Evolutionary conservation across 2,888 invertebrate genomes (phyloP).

Genomic region (Argynnis bischoffii): DNA sequence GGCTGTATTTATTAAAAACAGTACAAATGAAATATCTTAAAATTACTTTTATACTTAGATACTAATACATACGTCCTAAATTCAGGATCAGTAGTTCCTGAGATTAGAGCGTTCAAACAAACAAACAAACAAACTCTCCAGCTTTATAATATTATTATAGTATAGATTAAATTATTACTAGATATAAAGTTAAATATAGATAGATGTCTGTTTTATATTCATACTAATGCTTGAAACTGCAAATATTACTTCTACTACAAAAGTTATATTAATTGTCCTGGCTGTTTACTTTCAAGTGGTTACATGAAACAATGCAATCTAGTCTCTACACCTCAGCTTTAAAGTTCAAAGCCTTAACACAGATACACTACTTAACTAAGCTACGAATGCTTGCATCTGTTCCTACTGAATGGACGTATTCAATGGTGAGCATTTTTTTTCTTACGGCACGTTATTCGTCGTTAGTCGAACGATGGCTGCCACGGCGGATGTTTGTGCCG

Average conservation of each 20-base stretch:
- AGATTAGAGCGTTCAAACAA: too few relatives aligned
- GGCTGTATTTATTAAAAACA: too few relatives aligned
- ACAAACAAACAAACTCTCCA: too few relatives aligned
- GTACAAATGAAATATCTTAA: too few relatives aligned
- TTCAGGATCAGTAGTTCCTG: too few relatives aligned
- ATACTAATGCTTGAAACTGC: slow-evolving; percentile 12
- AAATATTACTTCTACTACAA: slow-evolving; percentile 21
- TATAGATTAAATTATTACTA: not conserved
- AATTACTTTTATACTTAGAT: too few relatives aligned
- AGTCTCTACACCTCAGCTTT: not conserved
- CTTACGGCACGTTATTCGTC: slow-evolving; percentile 40
- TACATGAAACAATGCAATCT: not conserved
- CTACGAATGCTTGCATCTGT: slow-evolving; percentile 48
- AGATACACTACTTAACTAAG: slow-evolving; percentile 27
- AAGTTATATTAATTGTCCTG: slow-evolving; percentile 19
- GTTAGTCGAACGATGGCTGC: slow-evolving; percentile 77
- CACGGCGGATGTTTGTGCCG: slow-evolving; percentile 81
- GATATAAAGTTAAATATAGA: not conserved
- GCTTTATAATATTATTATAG: too few relatives aligned
- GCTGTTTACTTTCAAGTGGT: slow-evolving; percentile 33
- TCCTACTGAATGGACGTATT: slow-evolving; percentile 49
- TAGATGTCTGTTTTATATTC: slow-evolving; percentile 1
- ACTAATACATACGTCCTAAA: too few relatives aligned
- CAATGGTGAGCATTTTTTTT: slow-evolving; percentile 46
- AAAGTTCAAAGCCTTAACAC: slow-evolving; percentile 22